These are phyloP conservation scores for Sebastes minor DNA, from an alignment of 2,797 vertebrate species.

Conservation along the genomic window DNA sequence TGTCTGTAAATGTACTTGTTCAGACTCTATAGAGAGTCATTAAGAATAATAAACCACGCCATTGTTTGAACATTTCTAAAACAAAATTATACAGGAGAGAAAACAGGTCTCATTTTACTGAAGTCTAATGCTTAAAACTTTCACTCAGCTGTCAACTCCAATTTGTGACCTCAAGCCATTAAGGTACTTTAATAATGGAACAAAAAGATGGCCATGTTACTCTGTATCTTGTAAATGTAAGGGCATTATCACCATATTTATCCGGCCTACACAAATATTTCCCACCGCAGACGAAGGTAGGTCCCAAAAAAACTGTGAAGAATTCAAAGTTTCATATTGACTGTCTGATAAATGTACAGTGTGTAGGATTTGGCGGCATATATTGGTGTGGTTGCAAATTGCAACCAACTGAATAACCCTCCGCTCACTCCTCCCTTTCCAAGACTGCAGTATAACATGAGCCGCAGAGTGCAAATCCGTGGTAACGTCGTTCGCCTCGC, in stretches of 20 bases:
- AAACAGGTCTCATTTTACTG: background rate
- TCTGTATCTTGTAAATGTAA: slow-evolving; percentile 18
- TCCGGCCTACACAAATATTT: slow-evolving; percentile 9
- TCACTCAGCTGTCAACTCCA: slow-evolving; percentile 26
- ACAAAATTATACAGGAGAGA: background rate
- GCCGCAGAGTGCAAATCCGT: too few species aligned
- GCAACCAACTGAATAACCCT: too few species aligned
- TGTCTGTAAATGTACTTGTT: background rate
- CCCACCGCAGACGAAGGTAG: background rate
- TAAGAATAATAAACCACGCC: background rate
- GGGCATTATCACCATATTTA: slow-evolving; percentile 20
- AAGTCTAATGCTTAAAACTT: slow-evolving; percentile 1
- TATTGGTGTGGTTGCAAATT: too few species aligned
- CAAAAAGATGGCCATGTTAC: slow-evolving; percentile 10
- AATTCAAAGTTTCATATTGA: slow-evolving; percentile 7
- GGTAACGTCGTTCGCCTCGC: too few species aligned
- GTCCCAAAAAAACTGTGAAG: background rate
- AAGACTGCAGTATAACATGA: too few species aligned
- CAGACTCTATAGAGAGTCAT: background rate
- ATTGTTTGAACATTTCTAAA: background rate
- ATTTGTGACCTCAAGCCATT: slow-evolving; percentile 29
- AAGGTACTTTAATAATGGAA: slow-evolving; percentile 23
- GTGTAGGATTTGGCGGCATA: too few species aligned
- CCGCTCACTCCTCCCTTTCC: too few species aligned
- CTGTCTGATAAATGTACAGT: background rate